Base-by-base conservation (phyloP, 2,797 vertebrate genomes). In the Chlorospingus flavigularis region DNA sequence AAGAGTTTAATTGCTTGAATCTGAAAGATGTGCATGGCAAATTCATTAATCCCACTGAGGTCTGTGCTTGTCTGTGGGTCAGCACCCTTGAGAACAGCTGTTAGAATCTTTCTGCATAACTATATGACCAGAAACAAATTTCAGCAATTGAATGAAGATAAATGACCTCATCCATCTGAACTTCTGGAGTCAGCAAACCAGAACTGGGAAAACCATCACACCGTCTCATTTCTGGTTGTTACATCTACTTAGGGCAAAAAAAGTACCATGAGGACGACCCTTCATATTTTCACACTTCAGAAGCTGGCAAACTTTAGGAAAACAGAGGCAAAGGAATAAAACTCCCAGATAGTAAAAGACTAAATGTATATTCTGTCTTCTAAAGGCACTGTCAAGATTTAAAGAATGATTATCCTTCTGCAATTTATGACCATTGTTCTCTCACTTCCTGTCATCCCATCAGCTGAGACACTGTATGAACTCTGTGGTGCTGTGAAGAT, bases 141-240 rank as follows among this genome's bases (percentile, higher is more conserved):
- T 75, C 84, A 75, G 57, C 1, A 2, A 77, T 33, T 67, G 75
- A 83, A 95, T 77, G 57, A 92, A 94, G 88, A 93, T 62, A 80
- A 92, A 95, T 72, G 13, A 86, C 66, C 72, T 30, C 65, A 86
- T 94, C 61, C 57, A 88, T 57, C 78, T 87, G 65, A 95, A 92
- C 61, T 86, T 85, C 78, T 91, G 75, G 30, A 93, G 35, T 89
- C 84, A 94, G 68, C 81, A 95, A 94, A 88, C 75, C 43, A 86
- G 54, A 92, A 90, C 81, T n/a, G 28, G 68, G 54, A 54, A 87
- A 93, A 54, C 42, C 35, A 37, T 58, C 68, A 71, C 30, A 55
- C 39, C 85, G 60, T 63, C 63, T 77, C 63, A 43, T 72, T 89
- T 85, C 61, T 83, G 50, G 78, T 82, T 87, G 55, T 74, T 68